A percentile compares a stretch with the other conserved stretches of the same genome.
phyloP scores from a whole-genome alignment of 2,113 vertebrate genomes.

The Marmota monax region DNA sequence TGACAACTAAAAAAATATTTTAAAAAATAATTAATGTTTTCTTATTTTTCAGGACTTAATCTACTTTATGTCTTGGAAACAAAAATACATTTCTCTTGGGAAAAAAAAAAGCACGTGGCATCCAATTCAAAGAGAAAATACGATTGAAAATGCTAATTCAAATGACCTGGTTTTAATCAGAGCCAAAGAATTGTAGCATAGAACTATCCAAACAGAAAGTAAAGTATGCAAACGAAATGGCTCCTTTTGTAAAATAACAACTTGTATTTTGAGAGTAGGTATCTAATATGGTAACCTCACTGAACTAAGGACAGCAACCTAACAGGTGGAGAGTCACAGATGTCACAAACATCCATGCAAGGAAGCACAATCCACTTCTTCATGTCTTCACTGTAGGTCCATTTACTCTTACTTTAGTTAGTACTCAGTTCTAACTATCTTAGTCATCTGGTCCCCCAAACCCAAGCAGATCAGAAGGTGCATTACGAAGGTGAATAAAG shows the following conservation, averaged over 20 bases:
- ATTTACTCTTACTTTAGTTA: background rate
- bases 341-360: background rate
- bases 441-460: background rate
- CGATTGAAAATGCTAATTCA: constrained; percentile 42
- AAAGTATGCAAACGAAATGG: constrained; percentile 3
- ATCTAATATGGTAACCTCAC: background rate
- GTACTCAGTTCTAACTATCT: background rate
- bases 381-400: background rate
- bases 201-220: constrained; percentile 46
- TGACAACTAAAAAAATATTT: no score
- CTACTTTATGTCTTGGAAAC: constrained; percentile 46
- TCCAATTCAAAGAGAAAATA: constrained; percentile 55
- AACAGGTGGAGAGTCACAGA: background rate
- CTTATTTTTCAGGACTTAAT: constrained; percentile 67
- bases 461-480: background rate
- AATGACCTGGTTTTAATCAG: constrained; percentile 60
- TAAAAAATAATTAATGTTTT: constrained; percentile 23
- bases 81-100: constrained; percentile 42
- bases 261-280: constrained; percentile 28
- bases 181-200: background rate
- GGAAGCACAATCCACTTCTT: background rate
- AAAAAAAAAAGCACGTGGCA: constrained; percentile 29
- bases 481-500: background rate
- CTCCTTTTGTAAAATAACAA: background rate
- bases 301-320: background rate